Evolutionary conservation across 2,888 invertebrate genomes (phyloP), one percentile per base, ranked within the genome.

Genomic region (Andrena bicolor): DNA sequence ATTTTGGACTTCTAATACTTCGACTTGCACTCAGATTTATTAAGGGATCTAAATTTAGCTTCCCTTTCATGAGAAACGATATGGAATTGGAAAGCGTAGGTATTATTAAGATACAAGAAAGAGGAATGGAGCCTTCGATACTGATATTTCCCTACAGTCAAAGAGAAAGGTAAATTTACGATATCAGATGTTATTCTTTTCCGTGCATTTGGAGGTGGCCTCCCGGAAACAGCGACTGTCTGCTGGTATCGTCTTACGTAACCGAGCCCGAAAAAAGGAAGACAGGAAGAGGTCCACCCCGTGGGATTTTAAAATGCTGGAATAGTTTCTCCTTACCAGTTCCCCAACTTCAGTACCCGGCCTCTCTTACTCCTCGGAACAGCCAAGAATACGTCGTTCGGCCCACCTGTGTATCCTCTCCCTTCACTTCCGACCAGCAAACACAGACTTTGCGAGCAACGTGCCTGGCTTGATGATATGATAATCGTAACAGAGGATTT

Each of bases 231-330:
- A 66, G 61, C 23, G 30, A 49, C 65, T 65, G 68, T 65, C 76
- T 74, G 49, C 49, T 61, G 72, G 75, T 82, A 78, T 82, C 82
- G 71, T 30, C 68, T 83, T 83, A 75, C 83, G 71, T 66, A 82
- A 64, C 56, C 77, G 20, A 56, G 49, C 20, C 53, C 51, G 63
- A 56, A 75, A 72, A 63, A 77, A 71, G 66, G 53, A 74, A 82
- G 73, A 60, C 83, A 49, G 66, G 65, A 74, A 77, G 68, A 32
- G 65, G 23, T 60, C 53, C 41, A 41, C 41, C 82, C 72, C 82
- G 41, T 60, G 82, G 83, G 83, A 83, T 82, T 83, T 83, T 78
- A 82, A 77, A 83, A 83, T 78, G 83, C 82, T 65, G 53, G 56
- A 75, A 83, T 69, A 82, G 78, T 83, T 78, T 82, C 75, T 69